Base-by-base conservation (phyloP, 2,888 invertebrate genomes). In the Helicoverpa assulta region DNA sequence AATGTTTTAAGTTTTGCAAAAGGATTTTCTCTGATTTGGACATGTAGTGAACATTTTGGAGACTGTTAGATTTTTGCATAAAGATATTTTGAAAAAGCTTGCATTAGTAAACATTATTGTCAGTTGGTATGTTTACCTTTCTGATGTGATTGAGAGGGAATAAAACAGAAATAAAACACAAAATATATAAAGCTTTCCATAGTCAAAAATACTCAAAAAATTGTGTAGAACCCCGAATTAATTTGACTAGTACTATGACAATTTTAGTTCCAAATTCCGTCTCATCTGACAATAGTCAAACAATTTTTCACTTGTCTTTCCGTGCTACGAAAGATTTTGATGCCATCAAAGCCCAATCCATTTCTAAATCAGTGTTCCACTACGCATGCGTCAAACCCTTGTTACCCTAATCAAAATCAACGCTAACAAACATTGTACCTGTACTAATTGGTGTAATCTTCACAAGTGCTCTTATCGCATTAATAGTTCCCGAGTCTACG, bases 401-500 rank as follows among this genome's bases (percentile, higher is more conserved):
- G 12, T 47, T 26, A 55, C 43, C 26, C n/a, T 18, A 19, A 57
- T 50, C 26, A 66, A 78, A 78, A 54, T 18, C 21, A 73, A 16
- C 14, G 53, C 37, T n/a, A 43, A 60, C 75, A 80, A 75, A 58
- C 57, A 29, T 26, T 10, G 14, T 60, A 21, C 51, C 56, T 57
- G 47, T 14, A 40, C 54, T 69, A 76, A 76, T 80, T 55, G 61
- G 50, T 69, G 54, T 73, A 52, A 75, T 80, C 58, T 33, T 10
- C 37, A 16, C 47, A 55, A 80, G 54, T 62, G 64, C 60, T 69
- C 64, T 55, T 80, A 68, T 75, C 60, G 16, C 14, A 61, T 40
- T 76, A 61, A 76, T 80, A 50, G 80, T 55, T 52, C 69, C 50
- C 59, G 40, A 69, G 54, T 57, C 54, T 43, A 55, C 1, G 29